These are phyloP conservation scores for Unio pictorum DNA, from an alignment of 2,888 invertebrate genomes.

Conservation along the genomic window DNA sequence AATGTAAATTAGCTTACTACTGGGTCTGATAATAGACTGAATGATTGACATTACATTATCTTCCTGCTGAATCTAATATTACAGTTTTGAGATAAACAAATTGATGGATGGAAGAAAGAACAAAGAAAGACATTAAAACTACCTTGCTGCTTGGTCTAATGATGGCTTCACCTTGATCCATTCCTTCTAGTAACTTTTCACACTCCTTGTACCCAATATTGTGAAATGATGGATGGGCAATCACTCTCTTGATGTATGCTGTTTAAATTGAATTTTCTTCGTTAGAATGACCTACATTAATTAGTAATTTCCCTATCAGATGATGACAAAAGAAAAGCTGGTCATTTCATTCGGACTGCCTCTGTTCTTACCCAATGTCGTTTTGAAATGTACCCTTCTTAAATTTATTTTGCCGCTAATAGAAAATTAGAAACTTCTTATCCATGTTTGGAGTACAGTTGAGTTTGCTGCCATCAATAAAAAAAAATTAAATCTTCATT, in stretches of 20 bases:
- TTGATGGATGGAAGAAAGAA: neutral
- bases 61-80: neutral
- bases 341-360: too few relatives aligned
- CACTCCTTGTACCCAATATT: slow-evolving; percentile 93
- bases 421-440: too few relatives aligned
- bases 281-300: neutral
- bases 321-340: too few relatives aligned
- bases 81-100: too few relatives aligned
- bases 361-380: too few relatives aligned
- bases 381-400: too few relatives aligned
- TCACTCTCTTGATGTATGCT: slow-evolving; percentile 87
- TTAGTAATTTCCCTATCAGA: too few relatives aligned
- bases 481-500: too few relatives aligned
- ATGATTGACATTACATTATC: neutral
- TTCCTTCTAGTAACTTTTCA: slow-evolving; percentile 88
- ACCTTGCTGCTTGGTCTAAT: slow-evolving; percentile 96
- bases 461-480: too few relatives aligned
- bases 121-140: slow-evolving; percentile 20
- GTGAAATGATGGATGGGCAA: slow-evolving; percentile 97
- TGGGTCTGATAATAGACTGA: neutral
- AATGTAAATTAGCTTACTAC: too few relatives aligned
- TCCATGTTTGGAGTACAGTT: too few relatives aligned
- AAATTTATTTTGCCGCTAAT: too few relatives aligned
- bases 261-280: slow-evolving; percentile 16
- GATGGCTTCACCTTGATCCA: slow-evolving; percentile 98